Base-by-base conservation (phyloP, 2,113 vertebrate species). In the Romanogobio albipinnatus region DNA sequence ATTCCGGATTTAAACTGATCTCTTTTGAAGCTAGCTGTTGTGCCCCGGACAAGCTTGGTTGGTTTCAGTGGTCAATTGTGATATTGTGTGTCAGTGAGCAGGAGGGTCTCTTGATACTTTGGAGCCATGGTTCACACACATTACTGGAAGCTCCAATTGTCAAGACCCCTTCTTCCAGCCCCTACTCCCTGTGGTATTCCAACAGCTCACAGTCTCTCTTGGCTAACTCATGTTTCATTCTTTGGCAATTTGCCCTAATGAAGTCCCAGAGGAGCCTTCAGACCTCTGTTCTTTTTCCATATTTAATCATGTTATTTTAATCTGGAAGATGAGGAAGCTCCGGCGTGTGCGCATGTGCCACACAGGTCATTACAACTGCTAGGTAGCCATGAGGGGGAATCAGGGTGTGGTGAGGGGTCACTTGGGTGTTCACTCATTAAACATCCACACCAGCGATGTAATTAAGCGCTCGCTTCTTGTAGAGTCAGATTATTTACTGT, bases 231-330 rank as follows among this genome's bases (percentile, higher is more conserved):
- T 97, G 97, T 97, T 98, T 98, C 98, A 96, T 97, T 97, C 97
- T 96, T 96, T 97, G 97, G 97, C 98, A 98, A 96, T 98, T 97
- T 97, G 97, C 97, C 97, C 97, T 98, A 97, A 99, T 97, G 96
- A 98, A 97, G 96, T 97, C 98, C 97, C 98, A 87, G 90, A 93
- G 97, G 98, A 97, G 95, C 96, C 95, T 94, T 96, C 96, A 95
- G 96, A 93, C 95, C 95, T 93, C 94, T 95, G 94, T 95, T 96
- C 93, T 95, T 95, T 97, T 95, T 96, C 97, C 96, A 96, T 96
- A 96, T 96, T 97, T 98, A 97, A 97, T 97, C 95, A 88, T 95
- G 95, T 95, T 96, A 94, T 95, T 96, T 97, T 96, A 96, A 97
- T 97, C 96, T 93, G 93, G 95, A 92, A 89, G 95, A 95, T 94